These are phyloP conservation scores for Chrysolophus pictus DNA, from an alignment of 2,797 vertebrate species.

Conservation along the genomic window DNA sequence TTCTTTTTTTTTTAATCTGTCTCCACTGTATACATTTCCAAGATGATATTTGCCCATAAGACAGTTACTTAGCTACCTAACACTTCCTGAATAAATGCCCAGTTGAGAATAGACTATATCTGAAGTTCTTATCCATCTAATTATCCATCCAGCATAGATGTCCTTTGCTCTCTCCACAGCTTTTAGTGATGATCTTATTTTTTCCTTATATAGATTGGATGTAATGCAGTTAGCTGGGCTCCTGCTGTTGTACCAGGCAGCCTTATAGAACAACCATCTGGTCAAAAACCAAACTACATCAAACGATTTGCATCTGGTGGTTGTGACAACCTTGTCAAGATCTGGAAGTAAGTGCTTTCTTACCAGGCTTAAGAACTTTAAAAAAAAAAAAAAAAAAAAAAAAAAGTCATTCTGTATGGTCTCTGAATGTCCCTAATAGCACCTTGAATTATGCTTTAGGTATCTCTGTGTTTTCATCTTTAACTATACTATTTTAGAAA, in stretches of 20 bases:
- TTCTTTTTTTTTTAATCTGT: background rate
- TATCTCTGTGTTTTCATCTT: background rate
- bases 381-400: background rate
- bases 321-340: conserved; percentile 97
- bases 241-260: conserved; percentile 94
- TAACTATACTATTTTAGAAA: background rate
- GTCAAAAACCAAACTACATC: conserved; percentile 94
- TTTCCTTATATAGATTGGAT: conserved; percentile 87
- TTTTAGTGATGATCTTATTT: background rate
- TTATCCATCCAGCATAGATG: background rate
- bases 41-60: background rate
- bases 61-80: background rate
- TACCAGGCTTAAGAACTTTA: background rate
- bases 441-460: background rate
- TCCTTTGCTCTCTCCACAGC: background rate
- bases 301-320: conserved; percentile 97
- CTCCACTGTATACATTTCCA: background rate
- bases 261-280: conserved; percentile 91
- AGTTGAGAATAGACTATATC: background rate
- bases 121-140: fast-evolving
- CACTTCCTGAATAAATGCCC: background rate
- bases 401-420: background rate
- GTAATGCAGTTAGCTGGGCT: conserved; percentile 98
- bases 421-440: background rate
- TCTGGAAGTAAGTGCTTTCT: conserved; percentile 91